phyloP scores from a whole-genome alignment of 2,888 invertebrate species.

The Petrophora chlorosata region DNA sequence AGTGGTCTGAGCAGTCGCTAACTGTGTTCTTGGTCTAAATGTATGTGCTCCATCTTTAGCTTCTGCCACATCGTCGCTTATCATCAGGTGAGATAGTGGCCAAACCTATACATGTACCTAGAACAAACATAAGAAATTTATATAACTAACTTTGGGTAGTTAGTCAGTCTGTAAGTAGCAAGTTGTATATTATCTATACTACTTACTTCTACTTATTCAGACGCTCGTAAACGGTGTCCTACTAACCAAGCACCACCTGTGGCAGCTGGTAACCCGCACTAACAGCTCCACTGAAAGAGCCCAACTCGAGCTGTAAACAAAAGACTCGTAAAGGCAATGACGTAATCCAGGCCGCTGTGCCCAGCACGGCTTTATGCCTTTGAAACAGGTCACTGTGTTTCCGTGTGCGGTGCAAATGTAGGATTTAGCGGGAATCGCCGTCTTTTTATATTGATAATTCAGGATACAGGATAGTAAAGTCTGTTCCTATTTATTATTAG shows the following conservation, averaged over 20 bases:
- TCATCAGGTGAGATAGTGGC: too few species aligned
- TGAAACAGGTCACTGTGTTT: constrained; percentile 64
- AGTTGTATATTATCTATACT: too few species aligned
- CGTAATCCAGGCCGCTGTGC: constrained; percentile 57
- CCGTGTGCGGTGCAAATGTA: constrained; percentile 48
- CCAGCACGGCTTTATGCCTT: constrained; percentile 60
- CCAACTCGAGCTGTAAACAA: constrained; percentile 47
- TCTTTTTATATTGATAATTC: background rate
- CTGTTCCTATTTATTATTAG: background rate
- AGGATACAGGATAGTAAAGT: background rate
- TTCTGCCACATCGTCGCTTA: too few species aligned
- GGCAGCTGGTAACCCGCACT: constrained; percentile 32
- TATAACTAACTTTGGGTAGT: too few species aligned
- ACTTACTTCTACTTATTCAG: too few species aligned
- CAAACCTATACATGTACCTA: too few species aligned
- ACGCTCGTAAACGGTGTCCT: too few species aligned
- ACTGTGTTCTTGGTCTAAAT: too few species aligned
- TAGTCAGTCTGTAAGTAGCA: too few species aligned
- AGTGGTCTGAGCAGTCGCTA: too few species aligned
- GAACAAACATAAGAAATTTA: too few species aligned
- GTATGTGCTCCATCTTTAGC: too few species aligned
- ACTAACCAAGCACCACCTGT: constrained; percentile 24
- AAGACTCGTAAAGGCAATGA: constrained; percentile 55
- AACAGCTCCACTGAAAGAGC: constrained; percentile 31
- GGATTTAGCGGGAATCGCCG: constrained; percentile 12